These are phyloP conservation scores for Pygoscelis antarcticus DNA, from an alignment of 2,113 vertebrate genomes.

Conservation along the genomic window DNA sequence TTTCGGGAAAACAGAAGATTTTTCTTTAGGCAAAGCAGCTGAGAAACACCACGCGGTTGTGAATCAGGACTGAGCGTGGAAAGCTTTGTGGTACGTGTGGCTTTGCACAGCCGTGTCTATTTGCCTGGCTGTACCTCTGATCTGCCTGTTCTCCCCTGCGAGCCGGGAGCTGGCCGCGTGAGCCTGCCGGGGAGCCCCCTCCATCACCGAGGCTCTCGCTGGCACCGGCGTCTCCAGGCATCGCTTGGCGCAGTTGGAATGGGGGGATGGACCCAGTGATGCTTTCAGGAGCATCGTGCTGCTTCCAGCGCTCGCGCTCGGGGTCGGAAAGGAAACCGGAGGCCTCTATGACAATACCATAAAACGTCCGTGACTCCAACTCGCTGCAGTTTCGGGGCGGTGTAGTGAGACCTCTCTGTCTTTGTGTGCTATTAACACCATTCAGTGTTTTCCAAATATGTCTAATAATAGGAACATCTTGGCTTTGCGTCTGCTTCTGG, in stretches of 20 bases:
- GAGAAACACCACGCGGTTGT: background rate
- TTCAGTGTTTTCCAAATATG: background rate
- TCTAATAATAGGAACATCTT: background rate
- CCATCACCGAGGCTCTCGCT: background rate
- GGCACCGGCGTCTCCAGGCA: background rate
- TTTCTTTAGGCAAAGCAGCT: background rate
- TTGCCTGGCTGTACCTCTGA: background rate
- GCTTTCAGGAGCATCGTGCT: background rate
- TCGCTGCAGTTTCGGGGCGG: background rate
- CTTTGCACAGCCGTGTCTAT: accelerated
- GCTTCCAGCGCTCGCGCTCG: accelerated
- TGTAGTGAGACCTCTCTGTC: background rate
- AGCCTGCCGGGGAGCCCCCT: background rate
- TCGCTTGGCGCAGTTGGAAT: background rate
- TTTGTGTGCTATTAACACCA: background rate
- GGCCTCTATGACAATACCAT: background rate
- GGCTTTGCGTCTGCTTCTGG: background rate
- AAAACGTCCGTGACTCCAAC: background rate
- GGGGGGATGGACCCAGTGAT: background rate
- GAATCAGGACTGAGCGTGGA: background rate
- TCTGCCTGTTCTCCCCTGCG: background rate
- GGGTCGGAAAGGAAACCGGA: background rate
- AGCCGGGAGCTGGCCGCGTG: background rate
- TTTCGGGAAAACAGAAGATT: background rate
- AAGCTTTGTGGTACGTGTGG: background rate